Evolutionary conservation across 35 echinoderm and acorn worm species (phyloP), one percentile per base, ranked within the genome.

Genomic region (Amphiura filiformis): DNA sequence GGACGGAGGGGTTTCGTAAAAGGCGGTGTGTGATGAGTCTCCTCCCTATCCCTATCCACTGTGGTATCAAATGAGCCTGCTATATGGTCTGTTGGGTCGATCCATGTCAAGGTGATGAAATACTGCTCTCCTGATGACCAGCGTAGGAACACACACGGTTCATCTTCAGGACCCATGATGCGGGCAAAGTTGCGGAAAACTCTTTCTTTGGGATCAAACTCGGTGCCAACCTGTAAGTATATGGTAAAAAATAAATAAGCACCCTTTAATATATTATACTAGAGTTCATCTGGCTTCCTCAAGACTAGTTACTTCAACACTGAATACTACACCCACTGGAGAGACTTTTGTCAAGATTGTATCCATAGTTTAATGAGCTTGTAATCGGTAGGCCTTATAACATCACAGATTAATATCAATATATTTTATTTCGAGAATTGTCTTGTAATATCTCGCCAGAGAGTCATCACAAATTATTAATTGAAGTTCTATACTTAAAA

Each of bases 1-100:
- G 96, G 96, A 1, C 96, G 93, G 0, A 99, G 76, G 0, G 96
- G 96, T 78, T 99, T 94, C 28, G 92, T 90, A 79, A 99, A 99
- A 9, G 87, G 86, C 0, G 96, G 93, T 36, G 91, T 91, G 80
- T 99, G 93, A 34, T 98, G 92, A 2, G 91, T 91, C 64, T 94
- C 93, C 47, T 99, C 96, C 26, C 90, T 78, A 33, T 99, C 96
- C 14, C 75, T 75, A 13, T 99, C 96, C 17, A 99, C 87, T 0
- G 89, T 94, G 18, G 93, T 94, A 40, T 99, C 96, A 82, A 92
- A 94, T 0, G 93, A 94, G 49, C 86, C 96, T 13, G 93, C 96
- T 0, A 99, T 92, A 36, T 99, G 92, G 80, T 99, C 88, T 49
- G 90, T 85, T 0, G 96, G 96, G 42, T 99, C 96, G 39, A 99